These are phyloP conservation scores for Talpa occidentalis DNA, from an alignment of 2,113 vertebrate genomes.

Conservation along the genomic window DNA sequence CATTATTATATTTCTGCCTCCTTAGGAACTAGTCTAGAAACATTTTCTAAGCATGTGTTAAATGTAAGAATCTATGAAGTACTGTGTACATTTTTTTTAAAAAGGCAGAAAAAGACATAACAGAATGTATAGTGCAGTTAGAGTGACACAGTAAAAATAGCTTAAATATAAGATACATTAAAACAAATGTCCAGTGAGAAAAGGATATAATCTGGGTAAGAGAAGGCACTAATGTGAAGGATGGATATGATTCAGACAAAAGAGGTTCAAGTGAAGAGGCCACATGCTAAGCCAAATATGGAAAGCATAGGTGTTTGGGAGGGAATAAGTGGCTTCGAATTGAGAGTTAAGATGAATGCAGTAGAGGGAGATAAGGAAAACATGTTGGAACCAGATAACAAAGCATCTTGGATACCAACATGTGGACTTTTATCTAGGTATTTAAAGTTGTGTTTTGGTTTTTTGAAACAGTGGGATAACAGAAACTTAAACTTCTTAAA, in stretches of 20 bases:
- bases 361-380: neutral
- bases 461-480: neutral
- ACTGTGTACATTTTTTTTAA: accelerated
- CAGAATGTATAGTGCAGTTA: neutral
- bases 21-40: neutral
- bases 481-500: neutral
- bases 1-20: neutral
- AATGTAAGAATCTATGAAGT: accelerated
- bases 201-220: neutral
- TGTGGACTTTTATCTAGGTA: neutral
- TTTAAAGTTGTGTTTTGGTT: neutral
- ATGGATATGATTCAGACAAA: neutral
- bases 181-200: slow-evolving; percentile 17
- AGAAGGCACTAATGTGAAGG: neutral
- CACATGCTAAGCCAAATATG: neutral
- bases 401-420: neutral
- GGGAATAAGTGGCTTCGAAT: neutral
- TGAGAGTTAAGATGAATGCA: neutral
- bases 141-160: neutral
- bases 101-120: neutral
- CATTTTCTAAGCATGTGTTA: neutral
- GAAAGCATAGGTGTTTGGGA: neutral
- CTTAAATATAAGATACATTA: neutral
- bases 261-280: neutral
- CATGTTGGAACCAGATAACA: neutral